Conservation (phyloP, 2,113 vertebrate genomes). For the Nestor notabilis region DNA sequence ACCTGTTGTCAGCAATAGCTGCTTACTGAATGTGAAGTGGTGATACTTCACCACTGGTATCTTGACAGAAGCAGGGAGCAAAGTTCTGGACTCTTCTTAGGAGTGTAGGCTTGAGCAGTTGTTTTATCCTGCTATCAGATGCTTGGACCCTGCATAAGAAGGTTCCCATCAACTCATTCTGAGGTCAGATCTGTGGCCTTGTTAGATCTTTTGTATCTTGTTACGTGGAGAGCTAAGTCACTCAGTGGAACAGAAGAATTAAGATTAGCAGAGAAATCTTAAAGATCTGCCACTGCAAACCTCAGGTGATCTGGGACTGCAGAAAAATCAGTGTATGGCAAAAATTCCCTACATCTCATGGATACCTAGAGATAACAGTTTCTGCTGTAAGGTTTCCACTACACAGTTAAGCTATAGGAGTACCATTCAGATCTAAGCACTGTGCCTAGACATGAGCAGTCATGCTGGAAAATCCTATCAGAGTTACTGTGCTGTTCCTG, state of each 20-base stretch:
- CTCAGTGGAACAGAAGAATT: not conserved
- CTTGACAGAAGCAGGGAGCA: not conserved
- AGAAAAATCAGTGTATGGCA: not conserved
- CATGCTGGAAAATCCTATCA: not conserved
- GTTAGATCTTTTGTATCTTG: not conserved
- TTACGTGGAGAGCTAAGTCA: not conserved
- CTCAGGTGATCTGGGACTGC: not conserved
- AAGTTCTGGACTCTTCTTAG: not conserved
- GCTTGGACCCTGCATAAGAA: not conserved
- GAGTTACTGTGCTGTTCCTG: not conserved
- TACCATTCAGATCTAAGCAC: not conserved
- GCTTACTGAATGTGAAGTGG: not conserved
- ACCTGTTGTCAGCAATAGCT: not conserved
- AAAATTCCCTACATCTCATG: not conserved
- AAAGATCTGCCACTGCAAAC: not conserved
- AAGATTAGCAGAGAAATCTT: not conserved
- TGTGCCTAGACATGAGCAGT: not conserved
- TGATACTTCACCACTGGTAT: not conserved
- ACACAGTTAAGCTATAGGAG: not conserved
- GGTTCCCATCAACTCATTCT: not conserved
- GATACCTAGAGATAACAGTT: not conserved
- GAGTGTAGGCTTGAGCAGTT: not conserved
- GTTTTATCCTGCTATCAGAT: not conserved
- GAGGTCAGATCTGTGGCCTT: not conserved
- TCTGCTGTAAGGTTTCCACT: not conserved